These are phyloP conservation scores for Onychomys leucogaster DNA, from an alignment of 2,797 vertebrate genomes.

Conservation along the genomic window DNA sequence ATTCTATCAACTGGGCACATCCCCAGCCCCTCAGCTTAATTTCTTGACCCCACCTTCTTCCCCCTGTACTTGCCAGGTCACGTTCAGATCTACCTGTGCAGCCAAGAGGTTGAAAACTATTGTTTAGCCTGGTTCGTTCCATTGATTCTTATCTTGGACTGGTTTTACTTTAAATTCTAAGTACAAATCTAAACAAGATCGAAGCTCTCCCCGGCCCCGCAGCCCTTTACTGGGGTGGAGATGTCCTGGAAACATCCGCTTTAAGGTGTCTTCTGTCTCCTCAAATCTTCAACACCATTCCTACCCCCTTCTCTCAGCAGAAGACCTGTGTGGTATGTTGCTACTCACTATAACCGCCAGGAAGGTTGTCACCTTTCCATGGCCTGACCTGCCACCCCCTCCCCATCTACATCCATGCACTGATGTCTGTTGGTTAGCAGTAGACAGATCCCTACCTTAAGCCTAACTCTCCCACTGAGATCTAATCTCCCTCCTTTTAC, in stretches of 20 bases:
- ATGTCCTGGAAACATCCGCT: background rate
- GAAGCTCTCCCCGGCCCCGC: background rate
- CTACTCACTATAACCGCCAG: background rate
- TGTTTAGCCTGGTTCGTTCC: background rate
- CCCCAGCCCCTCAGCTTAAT: background rate
- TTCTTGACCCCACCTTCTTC: conserved; percentile 4
- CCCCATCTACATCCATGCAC: background rate
- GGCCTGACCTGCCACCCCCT: background rate
- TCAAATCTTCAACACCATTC: conserved; percentile 21
- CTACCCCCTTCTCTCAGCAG: background rate
- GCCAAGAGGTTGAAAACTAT: background rate
- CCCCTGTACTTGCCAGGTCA: background rate
- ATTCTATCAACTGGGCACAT: background rate
- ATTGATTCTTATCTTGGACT: background rate
- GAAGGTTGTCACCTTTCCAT: background rate
- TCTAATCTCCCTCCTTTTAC: conserved; percentile 1
- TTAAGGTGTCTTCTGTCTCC: conserved; percentile 11
- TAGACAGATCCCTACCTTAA: background rate
- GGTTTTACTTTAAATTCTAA: conserved; percentile 4
- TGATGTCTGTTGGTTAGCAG: background rate
- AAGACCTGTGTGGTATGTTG: background rate
- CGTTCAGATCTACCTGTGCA: background rate
- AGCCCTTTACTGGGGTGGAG: background rate
- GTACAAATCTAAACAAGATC: background rate
- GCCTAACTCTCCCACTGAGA: background rate